Base-by-base conservation (phyloP, 2,888 invertebrate genomes). In the Catocala sponsa region DNA sequence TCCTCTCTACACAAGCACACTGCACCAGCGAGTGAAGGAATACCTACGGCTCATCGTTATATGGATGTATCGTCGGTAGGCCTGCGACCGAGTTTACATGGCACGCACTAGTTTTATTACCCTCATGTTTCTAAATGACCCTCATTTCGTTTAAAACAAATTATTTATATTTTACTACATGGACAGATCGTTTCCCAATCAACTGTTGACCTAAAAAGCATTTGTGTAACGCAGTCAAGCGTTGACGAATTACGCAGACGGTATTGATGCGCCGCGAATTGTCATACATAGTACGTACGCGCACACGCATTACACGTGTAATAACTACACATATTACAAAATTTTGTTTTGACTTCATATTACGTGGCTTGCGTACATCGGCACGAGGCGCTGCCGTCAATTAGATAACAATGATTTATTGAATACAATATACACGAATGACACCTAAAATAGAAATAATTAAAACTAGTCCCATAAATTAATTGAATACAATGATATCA, bases 41-140 rank as follows among this genome's bases (percentile, higher is more conserved):
- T 74, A 77, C 74, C 77, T 71, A 81, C 76, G 82, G 92, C 62
- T 85, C 91, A 79, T 49, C 58, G 48, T 78, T 78, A 58, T 75
- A 73, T 91, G 90, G 91, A 72, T 77, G 71, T 67, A 60, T 72
- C 70, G 79, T 82, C 76, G 82, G 80, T 85, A 90, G 83, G 86
- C 87, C 85, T 86, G 87, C 90, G 91, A 90, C 91, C 91, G 90
- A 88, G 83, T 92, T 91, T 86, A 90, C 88, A 89, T 85, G 89
- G 90, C 92, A 92, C 92, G 92, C 91, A 93, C 93, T 92, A 92
- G 90, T 92, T 94, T 93, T 93, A 94, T 94, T 93, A 92, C 94
- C 94, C 94, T 91, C 93, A 94, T 94, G 94, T 91, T 94, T 94
- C 90, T 90, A 94, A 94, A 94, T 93, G 88, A 90, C 93, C 94